Percentiles rank a stretch among this genome's conserved stretches.
Conservation (phyloP, 2,113 vertebrate genomes). For the Chrysochloris asiatica region DNA sequence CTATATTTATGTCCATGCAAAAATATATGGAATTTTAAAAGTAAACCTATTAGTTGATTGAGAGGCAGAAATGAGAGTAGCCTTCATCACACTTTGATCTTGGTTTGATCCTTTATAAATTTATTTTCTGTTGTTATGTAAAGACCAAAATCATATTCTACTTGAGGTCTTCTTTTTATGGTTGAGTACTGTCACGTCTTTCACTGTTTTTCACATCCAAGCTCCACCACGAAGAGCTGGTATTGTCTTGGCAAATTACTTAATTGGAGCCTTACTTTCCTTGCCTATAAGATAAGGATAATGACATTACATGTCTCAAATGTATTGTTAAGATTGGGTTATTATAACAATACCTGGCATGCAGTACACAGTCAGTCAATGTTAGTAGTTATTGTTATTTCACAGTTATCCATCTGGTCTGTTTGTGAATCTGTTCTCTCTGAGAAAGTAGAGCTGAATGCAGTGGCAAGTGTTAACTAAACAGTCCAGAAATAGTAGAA, state of each 20-base stretch:
- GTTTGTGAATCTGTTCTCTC: not conserved
- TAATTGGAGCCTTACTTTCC: not conserved
- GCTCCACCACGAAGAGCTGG: not conserved
- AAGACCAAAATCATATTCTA: not conserved
- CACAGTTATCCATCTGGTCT: not conserved
- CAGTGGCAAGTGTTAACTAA: not conserved
- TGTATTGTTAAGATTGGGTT: not conserved
- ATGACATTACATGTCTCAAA: not conserved
- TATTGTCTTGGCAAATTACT: constrained; percentile 8
- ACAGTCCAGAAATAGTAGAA: not conserved
- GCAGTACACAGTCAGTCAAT: not conserved
- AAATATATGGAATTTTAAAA: not conserved
- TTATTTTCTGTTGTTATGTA: constrained; percentile 8
- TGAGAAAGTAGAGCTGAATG: not conserved
- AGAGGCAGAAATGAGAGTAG: not conserved
- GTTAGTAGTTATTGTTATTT: not conserved
- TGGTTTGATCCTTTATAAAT: not conserved
- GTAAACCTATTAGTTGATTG: not conserved
- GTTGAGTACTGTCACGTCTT: constrained; percentile 20
- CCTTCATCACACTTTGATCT: not conserved
- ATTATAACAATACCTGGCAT: not conserved
- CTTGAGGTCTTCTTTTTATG: constrained; percentile 11
- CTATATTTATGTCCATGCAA: not conserved
- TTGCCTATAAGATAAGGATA: constrained; percentile 41
- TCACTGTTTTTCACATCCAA: not conserved